phyloP scores from a whole-genome alignment of 2,113 vertebrate genomes.

The Ellobius talpinus region DNA sequence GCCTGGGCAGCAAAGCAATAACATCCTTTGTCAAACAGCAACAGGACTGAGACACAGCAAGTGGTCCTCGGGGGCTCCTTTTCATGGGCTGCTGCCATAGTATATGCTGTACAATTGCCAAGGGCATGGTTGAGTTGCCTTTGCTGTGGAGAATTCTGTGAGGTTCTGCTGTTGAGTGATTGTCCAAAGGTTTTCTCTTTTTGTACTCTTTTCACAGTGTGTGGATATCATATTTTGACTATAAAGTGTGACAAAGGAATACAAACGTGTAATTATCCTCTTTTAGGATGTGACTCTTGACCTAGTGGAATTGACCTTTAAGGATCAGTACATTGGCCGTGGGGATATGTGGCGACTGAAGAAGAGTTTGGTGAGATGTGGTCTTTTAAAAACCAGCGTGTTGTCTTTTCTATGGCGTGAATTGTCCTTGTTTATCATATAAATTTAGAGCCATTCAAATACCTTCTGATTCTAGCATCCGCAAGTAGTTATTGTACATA shows the following conservation, averaged over 20 bases:
- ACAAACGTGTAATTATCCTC: constrained; percentile 10
- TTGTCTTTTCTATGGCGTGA: neutral
- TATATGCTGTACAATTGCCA: neutral
- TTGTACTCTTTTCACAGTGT: neutral
- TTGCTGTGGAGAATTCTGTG: neutral
- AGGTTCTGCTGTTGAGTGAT: neutral
- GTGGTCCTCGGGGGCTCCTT: neutral
- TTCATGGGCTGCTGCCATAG: neutral
- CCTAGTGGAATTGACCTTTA: constrained; percentile 98
- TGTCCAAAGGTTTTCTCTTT: neutral
- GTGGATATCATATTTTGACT: neutral
- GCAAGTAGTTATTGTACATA: neutral
- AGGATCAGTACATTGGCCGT: constrained; percentile 98
- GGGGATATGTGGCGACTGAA: constrained; percentile 99
- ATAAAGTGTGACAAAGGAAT: neutral
- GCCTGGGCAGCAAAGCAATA: neutral
- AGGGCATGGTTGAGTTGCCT: neutral
- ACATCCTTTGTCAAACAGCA: neutral
- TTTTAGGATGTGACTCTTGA: constrained; percentile 97
- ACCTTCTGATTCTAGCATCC: neutral
- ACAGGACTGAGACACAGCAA: neutral
- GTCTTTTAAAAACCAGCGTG: neutral
- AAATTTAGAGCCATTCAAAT: neutral
- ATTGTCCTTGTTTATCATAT: neutral
- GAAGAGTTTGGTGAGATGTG: constrained; percentile 94